These are phyloP conservation scores for Aphidius gifuensis DNA, from an alignment of 1,140 invertebrate species.

Conservation along the genomic window DNA sequence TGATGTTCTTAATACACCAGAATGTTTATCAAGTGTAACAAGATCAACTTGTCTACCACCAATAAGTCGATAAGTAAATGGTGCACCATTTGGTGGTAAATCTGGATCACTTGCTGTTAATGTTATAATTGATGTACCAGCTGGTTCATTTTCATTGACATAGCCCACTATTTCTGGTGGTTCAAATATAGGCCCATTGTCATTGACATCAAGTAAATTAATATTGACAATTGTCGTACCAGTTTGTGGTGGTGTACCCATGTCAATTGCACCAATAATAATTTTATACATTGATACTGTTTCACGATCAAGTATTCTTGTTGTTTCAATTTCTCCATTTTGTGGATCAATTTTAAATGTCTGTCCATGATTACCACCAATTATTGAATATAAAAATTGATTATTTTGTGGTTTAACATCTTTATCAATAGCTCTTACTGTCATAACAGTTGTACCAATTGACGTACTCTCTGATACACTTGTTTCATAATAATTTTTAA, in stretches of 20 bases:
- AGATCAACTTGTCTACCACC: conserved; percentile 74
- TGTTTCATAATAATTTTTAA: conserved; percentile 71
- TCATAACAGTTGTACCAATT: conserved; percentile 70
- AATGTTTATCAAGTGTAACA: conserved; percentile 74
- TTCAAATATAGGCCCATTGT: conserved; percentile 87
- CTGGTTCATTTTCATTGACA: conserved; percentile 84
- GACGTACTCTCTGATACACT: conserved; percentile 74
- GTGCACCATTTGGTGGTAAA: conserved; percentile 85
- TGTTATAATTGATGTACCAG: conserved; percentile 79
- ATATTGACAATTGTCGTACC: conserved; percentile 81
- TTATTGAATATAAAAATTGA: conserved; percentile 88
- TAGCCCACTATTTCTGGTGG: conserved; percentile 68
- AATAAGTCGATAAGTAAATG: conserved; percentile 79
- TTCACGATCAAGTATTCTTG: conserved; percentile 78
- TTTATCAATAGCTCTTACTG: conserved; percentile 85
- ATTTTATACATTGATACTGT: conserved; percentile 71
- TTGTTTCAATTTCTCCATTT: conserved; percentile 77
- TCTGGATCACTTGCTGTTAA: conserved; percentile 85
- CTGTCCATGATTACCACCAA: conserved; percentile 77
- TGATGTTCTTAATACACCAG: conserved; percentile 76
- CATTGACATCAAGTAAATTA: conserved; percentile 81
- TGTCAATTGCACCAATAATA: conserved; percentile 87
- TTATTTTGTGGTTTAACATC: conserved; percentile 89
- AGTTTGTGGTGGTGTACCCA: conserved; percentile 80
- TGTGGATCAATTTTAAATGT: conserved; percentile 87